A percentile compares a stretch with the other conserved stretches of the same genome.
Evolutionary conservation across 2,888 invertebrate species (phyloP).

Genomic region (Chloroclystis v-ata): DNA sequence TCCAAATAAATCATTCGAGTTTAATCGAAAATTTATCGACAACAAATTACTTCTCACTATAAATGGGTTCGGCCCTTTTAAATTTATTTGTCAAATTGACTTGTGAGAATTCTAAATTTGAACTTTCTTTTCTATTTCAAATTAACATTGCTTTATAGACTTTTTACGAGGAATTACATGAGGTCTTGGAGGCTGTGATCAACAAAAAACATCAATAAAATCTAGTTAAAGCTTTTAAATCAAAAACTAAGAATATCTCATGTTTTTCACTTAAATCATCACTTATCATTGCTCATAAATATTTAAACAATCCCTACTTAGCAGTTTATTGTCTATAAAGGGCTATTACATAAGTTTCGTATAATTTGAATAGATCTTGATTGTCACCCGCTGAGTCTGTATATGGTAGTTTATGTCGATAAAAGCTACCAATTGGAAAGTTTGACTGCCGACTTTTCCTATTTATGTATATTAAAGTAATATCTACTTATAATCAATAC

Average conservation of each 20-base stretch:
- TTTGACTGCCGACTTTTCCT: background rate
- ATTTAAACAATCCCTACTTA: conserved; percentile 9
- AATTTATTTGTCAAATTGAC: conserved; percentile 12
- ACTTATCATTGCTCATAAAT: background rate
- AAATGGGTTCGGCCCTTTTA: conserved; percentile 7
- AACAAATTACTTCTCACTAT: conserved; percentile 10
- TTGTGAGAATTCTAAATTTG: conserved; percentile 2
- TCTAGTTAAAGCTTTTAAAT: no score
- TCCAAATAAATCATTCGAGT: conserved; percentile 11
- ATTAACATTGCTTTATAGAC: no score
- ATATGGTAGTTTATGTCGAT: conserved; percentile 9
- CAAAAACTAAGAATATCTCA: no score
- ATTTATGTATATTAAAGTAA: background rate
- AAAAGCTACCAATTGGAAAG: conserved; percentile 14
- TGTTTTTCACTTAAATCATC: background rate
- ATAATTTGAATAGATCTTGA: conserved; percentile 14
- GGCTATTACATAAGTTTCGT: conserved; percentile 17
- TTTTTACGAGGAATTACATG: no score
- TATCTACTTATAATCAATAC: no score
- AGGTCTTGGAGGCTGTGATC: no score
- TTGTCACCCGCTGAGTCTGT: conserved; percentile 15
- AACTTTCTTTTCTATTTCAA: background rate
- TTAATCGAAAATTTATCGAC: conserved; percentile 16
- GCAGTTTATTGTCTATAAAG: conserved; percentile 11
- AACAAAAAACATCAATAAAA: no score